These are phyloP conservation scores for Amorpha juglandis DNA, from an alignment of 2,888 invertebrate species.

Conservation along the genomic window DNA sequence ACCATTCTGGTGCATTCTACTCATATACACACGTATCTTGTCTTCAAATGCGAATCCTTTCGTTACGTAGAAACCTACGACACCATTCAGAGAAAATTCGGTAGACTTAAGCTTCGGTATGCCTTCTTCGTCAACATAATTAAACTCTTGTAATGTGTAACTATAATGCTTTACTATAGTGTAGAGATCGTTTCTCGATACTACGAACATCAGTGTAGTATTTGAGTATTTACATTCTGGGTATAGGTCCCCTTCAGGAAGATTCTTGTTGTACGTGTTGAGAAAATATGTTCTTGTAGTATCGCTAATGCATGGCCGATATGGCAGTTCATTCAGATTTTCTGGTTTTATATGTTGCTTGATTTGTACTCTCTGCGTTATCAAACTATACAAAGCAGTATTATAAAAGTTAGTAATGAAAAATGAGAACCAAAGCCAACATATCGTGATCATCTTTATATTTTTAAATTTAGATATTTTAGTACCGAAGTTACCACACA, in stretches of 20 bases:
- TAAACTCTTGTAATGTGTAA: constrained; percentile 49
- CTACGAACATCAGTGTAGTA: constrained; percentile 49
- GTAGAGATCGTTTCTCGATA: constrained; percentile 46
- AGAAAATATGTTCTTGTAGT: constrained; percentile 47
- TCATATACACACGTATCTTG: constrained; percentile 49
- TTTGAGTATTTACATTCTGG: constrained; percentile 48
- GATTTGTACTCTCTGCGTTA: constrained; percentile 51
- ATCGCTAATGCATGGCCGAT: constrained; percentile 56
- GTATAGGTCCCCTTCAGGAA: constrained; percentile 45
- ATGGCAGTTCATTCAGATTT: constrained; percentile 46
- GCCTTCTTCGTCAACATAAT: constrained; percentile 49
- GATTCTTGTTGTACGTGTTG: constrained; percentile 50
- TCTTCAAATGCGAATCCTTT: constrained; percentile 56
- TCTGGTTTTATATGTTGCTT: constrained; percentile 41
- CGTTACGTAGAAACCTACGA: constrained; percentile 49
- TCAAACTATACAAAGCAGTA: constrained; percentile 58
- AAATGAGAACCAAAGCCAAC: constrained; percentile 67
- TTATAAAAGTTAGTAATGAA: constrained; percentile 64
- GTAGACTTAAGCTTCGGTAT: constrained; percentile 49
- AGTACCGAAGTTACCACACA: constrained; percentile 51
- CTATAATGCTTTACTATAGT: constrained; percentile 51
- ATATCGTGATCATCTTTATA: constrained; percentile 50
- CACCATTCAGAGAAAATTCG: constrained; percentile 44
- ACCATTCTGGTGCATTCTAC: constrained; percentile 57
- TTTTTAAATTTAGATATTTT: constrained; percentile 47